Percentiles rank a stretch among this genome's conserved stretches.
These are phyloP conservation scores for Phymatocera aterrima DNA, from an alignment of 2,888 invertebrate genomes.

Conservation along the genomic window DNA sequence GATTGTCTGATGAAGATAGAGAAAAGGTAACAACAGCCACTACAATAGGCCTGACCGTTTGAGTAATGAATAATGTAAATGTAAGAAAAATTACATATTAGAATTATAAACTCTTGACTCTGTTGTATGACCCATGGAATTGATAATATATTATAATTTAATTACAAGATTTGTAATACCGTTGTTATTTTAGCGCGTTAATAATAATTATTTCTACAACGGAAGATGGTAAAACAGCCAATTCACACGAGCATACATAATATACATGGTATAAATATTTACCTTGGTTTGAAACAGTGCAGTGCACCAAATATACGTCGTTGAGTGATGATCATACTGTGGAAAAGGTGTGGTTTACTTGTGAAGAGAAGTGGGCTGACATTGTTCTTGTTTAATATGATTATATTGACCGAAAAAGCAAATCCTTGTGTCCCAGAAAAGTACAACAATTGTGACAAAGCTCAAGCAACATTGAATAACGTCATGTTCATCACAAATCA, in stretches of 20 bases:
- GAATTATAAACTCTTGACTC: background rate
- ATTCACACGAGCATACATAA: background rate
- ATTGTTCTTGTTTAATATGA: conserved; percentile 17
- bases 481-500: background rate
- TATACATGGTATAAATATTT: conserved; percentile 26
- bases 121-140: background rate
- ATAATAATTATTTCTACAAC: background rate
- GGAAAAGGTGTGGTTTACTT: background rate
- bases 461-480: background rate
- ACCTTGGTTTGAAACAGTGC: conserved; percentile 26
- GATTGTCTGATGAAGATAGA: conserved; percentile 69
- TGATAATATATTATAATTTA: conserved; percentile 11
- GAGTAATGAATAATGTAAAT: conserved; percentile 5
- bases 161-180: conserved; percentile 16
- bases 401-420: conserved; percentile 4
- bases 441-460: background rate
- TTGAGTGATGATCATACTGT: conserved; percentile 18
- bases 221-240: conserved; percentile 14
- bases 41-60: conserved; percentile 27
- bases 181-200: conserved; percentile 29
- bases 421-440: background rate
- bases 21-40: conserved; percentile 70
- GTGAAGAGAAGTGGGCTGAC: conserved; percentile 37
- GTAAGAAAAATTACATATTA: conserved; percentile 3
- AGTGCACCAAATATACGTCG: conserved; percentile 19